These are phyloP conservation scores for Myathropa florea DNA, from an alignment of 2,888 invertebrate species.

Conservation along the genomic window DNA sequence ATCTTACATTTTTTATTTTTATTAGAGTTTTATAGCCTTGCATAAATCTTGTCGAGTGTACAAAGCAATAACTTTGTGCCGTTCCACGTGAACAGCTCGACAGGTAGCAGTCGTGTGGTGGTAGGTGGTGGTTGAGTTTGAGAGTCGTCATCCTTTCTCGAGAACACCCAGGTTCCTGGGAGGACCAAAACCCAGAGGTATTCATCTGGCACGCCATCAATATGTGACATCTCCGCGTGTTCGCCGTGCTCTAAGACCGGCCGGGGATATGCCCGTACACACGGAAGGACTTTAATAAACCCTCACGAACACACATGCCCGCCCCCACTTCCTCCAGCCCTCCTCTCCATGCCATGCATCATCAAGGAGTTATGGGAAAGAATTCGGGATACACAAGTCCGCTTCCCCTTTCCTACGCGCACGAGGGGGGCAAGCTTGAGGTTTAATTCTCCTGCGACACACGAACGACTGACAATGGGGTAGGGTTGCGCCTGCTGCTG, in stretches of 20 bases:
- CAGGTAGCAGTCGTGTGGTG: slow-evolving; percentile 38
- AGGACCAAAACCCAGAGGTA: slow-evolving; percentile 16
- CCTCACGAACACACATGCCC: slow-evolving; percentile 8
- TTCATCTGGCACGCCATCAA: slow-evolving; percentile 48
- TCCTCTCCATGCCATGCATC: neutral
- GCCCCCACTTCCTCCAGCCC: neutral
- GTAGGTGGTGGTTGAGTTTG: neutral
- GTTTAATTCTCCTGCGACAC: neutral
- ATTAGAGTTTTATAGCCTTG: slow-evolving; percentile 74
- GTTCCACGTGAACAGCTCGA: slow-evolving; percentile 69
- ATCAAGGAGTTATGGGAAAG: slow-evolving; percentile 6
- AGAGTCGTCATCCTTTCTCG: slow-evolving; percentile 43
- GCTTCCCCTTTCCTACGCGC: neutral
- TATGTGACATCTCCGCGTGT: slow-evolving; percentile 59
- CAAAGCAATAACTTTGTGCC: slow-evolving; percentile 72
- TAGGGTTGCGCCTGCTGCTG: slow-evolving; percentile 29
- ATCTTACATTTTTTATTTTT: slow-evolving; percentile 74
- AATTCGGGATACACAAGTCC: neutral
- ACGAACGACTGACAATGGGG: neutral
- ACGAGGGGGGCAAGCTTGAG: neutral
- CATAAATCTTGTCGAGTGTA: slow-evolving; percentile 73
- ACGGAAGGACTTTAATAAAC: slow-evolving; percentile 50
- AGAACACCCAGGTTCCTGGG: slow-evolving; percentile 19
- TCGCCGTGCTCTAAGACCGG: neutral
- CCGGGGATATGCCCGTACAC: neutral